These are phyloP conservation scores for Porphyrio hochstetteri DNA, from an alignment of 2,113 vertebrate species.

Conservation along the genomic window DNA sequence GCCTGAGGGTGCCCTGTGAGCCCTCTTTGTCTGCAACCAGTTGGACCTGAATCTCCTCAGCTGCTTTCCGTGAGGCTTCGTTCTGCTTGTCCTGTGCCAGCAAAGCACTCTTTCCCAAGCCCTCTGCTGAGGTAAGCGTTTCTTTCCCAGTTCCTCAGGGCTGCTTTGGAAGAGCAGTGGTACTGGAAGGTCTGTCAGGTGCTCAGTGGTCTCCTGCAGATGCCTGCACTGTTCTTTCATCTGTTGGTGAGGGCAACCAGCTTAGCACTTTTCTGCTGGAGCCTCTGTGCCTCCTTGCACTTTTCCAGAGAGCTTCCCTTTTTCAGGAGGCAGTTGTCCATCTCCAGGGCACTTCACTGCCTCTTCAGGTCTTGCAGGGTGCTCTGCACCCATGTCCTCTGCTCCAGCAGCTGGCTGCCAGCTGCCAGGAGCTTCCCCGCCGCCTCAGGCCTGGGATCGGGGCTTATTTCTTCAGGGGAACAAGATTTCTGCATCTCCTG, in stretches of 20 bases:
- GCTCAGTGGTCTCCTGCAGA: background rate
- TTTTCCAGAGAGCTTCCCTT: background rate
- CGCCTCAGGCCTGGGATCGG: too few relatives aligned
- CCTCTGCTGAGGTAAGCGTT: background rate
- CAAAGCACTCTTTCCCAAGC: background rate
- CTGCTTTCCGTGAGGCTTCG: slow-evolving; percentile 73
- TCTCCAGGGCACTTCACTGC: background rate
- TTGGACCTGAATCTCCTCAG: slow-evolving; percentile 75
- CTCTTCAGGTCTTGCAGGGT: background rate
- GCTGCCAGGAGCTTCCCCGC: too few relatives aligned
- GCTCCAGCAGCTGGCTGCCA: background rate
- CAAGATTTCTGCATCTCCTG: background rate
- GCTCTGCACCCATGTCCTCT: background rate
- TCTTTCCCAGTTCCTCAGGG: background rate
- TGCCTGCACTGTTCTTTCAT: background rate
- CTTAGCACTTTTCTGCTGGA: background rate
- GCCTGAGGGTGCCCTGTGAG: slow-evolving; percentile 65
- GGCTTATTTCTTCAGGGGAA: too few relatives aligned
- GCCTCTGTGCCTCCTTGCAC: background rate
- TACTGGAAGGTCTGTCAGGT: background rate
- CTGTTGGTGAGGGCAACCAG: background rate
- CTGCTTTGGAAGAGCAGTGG: background rate
- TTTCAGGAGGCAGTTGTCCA: background rate
- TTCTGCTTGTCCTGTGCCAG: slow-evolving; percentile 82
- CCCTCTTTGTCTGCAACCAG: slow-evolving; percentile 67